Evolutionary conservation across 2,888 invertebrate species (phyloP).

Genomic region (Chaitophorus viminalis): DNA sequence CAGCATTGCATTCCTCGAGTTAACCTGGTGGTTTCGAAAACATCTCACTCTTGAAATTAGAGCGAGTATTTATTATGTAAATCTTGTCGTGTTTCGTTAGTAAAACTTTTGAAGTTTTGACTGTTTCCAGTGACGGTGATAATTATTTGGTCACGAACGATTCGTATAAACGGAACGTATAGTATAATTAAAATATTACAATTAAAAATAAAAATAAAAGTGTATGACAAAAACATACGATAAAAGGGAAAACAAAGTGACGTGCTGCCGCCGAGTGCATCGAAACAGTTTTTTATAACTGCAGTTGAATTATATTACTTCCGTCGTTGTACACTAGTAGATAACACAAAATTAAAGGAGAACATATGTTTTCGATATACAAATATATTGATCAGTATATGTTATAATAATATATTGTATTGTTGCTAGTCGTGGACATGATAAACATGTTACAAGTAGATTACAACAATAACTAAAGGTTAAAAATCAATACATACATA

Average conservation of each 20-base stretch:
- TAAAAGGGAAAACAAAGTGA: no score
- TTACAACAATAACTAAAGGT: background rate
- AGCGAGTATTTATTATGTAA: background rate
- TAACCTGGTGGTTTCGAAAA: background rate
- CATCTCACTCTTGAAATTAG: background rate
- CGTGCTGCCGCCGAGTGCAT: no score
- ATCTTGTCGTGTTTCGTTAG: background rate
- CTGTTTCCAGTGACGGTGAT: background rate
- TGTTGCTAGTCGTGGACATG: no score
- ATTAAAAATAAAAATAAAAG: background rate
- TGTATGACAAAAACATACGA: background rate
- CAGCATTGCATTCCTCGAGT: background rate
- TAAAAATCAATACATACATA: slow-evolving; percentile 9
- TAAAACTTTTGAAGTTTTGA: slow-evolving; percentile 15
- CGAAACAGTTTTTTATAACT: background rate
- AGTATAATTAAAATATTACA: background rate
- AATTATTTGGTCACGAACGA: background rate
- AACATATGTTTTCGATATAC: background rate
- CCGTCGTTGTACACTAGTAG: background rate
- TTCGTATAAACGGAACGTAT: background rate
- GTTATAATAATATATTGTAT: background rate
- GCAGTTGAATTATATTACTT: no score
- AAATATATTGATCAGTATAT: background rate
- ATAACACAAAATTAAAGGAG: background rate
- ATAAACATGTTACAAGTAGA: background rate